phyloP scores from a whole-genome alignment of 2,113 vertebrate species.

The Chionomys nivalis region DNA sequence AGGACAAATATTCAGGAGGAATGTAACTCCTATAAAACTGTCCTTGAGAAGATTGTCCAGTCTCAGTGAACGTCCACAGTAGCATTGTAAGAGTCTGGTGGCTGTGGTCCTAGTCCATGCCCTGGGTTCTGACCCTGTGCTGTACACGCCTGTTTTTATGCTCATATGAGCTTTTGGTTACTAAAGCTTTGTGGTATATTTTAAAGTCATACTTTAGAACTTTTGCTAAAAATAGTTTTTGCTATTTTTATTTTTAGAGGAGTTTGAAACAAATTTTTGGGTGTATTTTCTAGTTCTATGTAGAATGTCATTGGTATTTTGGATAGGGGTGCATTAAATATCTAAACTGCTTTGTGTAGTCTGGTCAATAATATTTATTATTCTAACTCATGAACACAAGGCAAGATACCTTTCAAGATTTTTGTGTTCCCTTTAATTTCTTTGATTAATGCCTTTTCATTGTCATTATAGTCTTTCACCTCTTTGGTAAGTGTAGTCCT shows the following conservation, averaged over 20 bases:
- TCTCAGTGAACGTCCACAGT: not conserved
- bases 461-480: not conserved
- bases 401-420: not conserved
- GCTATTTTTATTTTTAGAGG: not conserved
- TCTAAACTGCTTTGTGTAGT: not conserved
- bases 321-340: not conserved
- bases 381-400: not conserved
- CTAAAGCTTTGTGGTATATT: not conserved
- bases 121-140: not conserved
- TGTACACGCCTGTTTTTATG: not conserved
- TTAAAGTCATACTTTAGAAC: not conserved
- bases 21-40: not conserved
- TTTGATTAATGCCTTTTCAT: not conserved
- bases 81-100: not conserved
- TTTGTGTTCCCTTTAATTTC: not conserved
- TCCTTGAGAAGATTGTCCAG: not conserved
- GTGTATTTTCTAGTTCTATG: not conserved
- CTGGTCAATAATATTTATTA: not conserved
- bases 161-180: not conserved
- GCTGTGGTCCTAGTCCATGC: not conserved
- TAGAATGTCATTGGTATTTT: not conserved
- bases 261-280: not conserved
- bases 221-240: not conserved
- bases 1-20: not conserved
- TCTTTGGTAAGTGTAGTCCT: not conserved